Evolutionary conservation across 2,113 vertebrate genomes (phyloP).

Genomic region (Xenopus tropicalis): DNA sequence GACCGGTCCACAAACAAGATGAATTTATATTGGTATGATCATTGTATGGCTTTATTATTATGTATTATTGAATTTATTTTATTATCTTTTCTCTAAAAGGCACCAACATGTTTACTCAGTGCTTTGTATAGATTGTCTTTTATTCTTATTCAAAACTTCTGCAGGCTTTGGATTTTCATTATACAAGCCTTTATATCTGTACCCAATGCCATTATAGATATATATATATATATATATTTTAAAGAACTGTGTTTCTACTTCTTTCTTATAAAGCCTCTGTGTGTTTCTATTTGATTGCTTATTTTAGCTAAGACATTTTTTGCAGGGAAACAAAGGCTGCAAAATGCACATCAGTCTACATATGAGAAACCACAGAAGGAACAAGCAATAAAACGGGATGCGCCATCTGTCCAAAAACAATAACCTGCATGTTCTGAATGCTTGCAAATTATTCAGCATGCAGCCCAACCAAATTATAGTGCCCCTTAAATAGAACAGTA

Average conservation of each 20-base stretch:
- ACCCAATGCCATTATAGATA: no score
- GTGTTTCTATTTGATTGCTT: slow-evolving; percentile 66
- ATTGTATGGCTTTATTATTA: no score
- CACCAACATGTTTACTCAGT: no score
- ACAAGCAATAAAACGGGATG: slow-evolving; percentile 86
- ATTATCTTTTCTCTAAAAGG: no score
- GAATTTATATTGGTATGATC: no score
- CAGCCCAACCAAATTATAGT: slow-evolving; percentile 68
- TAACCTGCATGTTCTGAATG: slow-evolving; percentile 81
- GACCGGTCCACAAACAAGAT: no score
- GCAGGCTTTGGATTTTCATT: no score
- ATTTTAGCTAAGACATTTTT: slow-evolving; percentile 73
- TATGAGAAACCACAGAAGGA: slow-evolving; percentile 86
- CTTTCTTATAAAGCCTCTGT: slow-evolving; percentile 62
- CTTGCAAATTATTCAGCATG: slow-evolving; percentile 85
- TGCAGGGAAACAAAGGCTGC: slow-evolving; percentile 74
- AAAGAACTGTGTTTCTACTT: slow-evolving; percentile 47
- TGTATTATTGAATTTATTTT: no score
- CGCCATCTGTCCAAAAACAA: slow-evolving; percentile 91
- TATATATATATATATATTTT: no score
- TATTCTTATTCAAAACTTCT: no score
- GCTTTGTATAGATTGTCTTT: no score
- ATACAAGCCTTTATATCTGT: no score
- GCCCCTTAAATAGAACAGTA: slow-evolving; percentile 63
- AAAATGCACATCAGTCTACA: slow-evolving; percentile 68